Evolutionary conservation across 2,113 vertebrate species (phyloP).

Genomic region (Apodemus speciosus): DNA sequence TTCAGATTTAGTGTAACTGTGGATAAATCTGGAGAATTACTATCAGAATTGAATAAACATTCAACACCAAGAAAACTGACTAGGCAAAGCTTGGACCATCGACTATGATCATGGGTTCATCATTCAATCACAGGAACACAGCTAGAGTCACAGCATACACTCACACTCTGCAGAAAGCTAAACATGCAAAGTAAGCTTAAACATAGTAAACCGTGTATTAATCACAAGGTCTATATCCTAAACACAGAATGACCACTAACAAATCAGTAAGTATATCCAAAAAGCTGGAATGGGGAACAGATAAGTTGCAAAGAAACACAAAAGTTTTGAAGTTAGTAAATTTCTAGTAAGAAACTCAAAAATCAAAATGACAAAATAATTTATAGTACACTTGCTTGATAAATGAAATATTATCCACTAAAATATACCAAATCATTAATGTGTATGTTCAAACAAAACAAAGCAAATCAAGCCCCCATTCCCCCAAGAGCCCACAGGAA

Average conservation of each 20-base stretch:
- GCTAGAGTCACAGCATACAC: background rate
- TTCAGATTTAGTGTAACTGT: conserved; percentile 16
- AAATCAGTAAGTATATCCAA: background rate
- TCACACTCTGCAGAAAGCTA: background rate
- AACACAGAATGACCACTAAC: background rate
- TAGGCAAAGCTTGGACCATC: background rate
- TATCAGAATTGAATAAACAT: conserved; percentile 6
- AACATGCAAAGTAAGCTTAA: background rate
- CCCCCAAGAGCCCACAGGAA: background rate
- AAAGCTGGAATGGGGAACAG: background rate
- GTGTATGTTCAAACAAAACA: background rate
- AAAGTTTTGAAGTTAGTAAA: background rate
- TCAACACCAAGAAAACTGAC: background rate
- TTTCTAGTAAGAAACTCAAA: background rate
- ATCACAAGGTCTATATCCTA: background rate
- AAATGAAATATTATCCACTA: conserved; percentile 29
- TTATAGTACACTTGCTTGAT: background rate
- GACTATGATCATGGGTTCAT: background rate
- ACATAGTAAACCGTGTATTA: background rate
- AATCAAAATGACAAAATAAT: conserved; percentile 9
- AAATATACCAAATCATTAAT: conserved; percentile 20
- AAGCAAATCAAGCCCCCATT: background rate
- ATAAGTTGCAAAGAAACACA: background rate
- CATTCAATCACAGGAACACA: background rate
- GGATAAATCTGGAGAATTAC: conserved; percentile 35